phyloP scores from a whole-genome alignment of 2,113 vertebrate genomes.

The Ammodytes dubius region DNA sequence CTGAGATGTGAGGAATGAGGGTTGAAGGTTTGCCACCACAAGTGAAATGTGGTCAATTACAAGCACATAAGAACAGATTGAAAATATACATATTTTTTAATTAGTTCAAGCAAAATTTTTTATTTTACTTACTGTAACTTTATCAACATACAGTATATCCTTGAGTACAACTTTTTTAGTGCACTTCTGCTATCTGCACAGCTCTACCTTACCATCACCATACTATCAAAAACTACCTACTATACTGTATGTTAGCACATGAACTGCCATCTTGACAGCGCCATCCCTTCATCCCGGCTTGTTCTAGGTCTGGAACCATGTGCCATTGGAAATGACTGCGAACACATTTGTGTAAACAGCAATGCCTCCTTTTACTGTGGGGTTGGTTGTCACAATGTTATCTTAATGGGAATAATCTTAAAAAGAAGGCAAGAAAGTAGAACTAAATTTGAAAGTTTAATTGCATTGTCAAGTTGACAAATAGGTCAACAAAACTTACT shows the following conservation, averaged over 20 bases:
- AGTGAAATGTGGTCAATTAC: conserved; percentile 32
- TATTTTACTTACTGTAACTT: not conserved
- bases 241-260: conserved; percentile 31
- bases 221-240: conserved; percentile 2
- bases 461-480: too few species aligned
- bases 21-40: conserved; percentile 16
- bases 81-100: not conserved
- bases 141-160: not conserved
- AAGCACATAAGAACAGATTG: conserved; percentile 1
- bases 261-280: conserved; percentile 29
- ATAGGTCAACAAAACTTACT: too few species aligned
- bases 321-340: conserved; percentile 85
- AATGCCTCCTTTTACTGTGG: conserved; percentile 83
- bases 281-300: conserved; percentile 55
- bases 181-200: conserved; percentile 5
- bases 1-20: conserved; percentile 66
- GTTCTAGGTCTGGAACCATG: conserved; percentile 85
- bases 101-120: not conserved
- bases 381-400: too few species aligned
- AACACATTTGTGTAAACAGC: conserved; percentile 88
- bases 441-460: too few species aligned
- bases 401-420: too few species aligned
- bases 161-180: not conserved
- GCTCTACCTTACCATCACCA: not conserved
- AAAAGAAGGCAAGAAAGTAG: too few species aligned